Base-by-base conservation (phyloP, 2,888 invertebrate genomes). In the Aproaerema taeniolella region DNA sequence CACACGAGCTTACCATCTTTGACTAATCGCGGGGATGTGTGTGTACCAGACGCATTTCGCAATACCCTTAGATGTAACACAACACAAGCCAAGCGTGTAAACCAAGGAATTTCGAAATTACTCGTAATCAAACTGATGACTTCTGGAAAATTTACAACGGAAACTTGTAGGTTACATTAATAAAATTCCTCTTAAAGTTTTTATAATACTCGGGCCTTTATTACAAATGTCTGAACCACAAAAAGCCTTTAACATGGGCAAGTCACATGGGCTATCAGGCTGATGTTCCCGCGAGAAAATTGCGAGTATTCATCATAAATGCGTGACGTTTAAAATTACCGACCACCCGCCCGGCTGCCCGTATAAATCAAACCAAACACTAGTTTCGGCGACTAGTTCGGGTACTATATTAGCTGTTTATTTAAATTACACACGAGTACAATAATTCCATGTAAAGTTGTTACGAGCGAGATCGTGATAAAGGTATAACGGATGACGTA, bases 301-400 rank as follows among this genome's bases (percentile, higher is more conserved):
- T 80, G 79, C 75, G 67, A 72, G 74, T 76, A 82, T 85, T 80
- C 79, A 83, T 83, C 81, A 83, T 78, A 76, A 64, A 81, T 73
- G 75, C 72, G 75, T 81, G 82, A 83, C 83, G 75, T 81, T 81
- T 79, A 78, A 81, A 82, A 82, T 78, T 80, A 77, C 76, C 67
- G 59, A 56, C 61, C 62, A 64, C 67, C 60, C 67, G 67, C 69
- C 62, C 66, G 65, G 63, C 67, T 55, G 53, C 59, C 60, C 61
- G 55, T 64, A 75, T 83, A 82, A 81, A 82, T 81, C 79, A 82
- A 66, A 67, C 60, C 66, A 64, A 74, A 74, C 68, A 73, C 71
- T 79, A 77, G 69, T 72, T 77, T 67, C 58, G 65, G 61, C 55
- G 55, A 63, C 52, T 59, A 42, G 39, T 42, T 42, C 52, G 56